Conservation (phyloP, 1,140 invertebrate species). For the Zaprionus vittiger region DNA sequence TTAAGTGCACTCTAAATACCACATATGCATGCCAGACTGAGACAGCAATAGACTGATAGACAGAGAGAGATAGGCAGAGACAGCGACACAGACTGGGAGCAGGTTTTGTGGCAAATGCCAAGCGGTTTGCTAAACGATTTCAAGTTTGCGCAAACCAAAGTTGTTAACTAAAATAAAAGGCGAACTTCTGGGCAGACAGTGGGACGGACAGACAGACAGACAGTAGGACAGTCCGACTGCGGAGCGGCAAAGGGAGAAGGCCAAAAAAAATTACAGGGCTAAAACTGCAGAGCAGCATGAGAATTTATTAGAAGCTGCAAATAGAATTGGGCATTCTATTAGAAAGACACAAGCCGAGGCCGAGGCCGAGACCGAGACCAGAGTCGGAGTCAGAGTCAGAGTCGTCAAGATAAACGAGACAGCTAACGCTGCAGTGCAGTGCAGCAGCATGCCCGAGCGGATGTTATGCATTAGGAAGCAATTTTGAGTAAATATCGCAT, state of each 20-base stretch:
- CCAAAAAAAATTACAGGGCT: conserved; percentile 45
- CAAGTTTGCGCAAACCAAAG: conserved; percentile 65
- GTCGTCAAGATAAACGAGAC: conserved; percentile 6
- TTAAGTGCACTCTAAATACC: conserved; percentile 75
- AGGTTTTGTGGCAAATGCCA: conserved; percentile 46
- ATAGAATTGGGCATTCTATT: conserved; percentile 60
- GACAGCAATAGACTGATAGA: background rate
- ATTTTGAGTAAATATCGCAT: conserved; percentile 83
- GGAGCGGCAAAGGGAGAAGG: background rate
- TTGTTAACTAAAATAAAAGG: conserved; percentile 59
- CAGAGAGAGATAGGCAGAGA: background rate
- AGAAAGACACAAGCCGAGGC: conserved; percentile 17
- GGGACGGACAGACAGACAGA: conserved; percentile 22
- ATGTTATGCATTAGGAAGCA: conserved; percentile 78
- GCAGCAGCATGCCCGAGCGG: conserved; percentile 26
- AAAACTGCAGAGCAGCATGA: conserved; percentile 47
- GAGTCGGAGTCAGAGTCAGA: background rate
- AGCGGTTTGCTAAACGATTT: conserved; percentile 70
- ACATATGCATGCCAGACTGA: conserved; percentile 44
- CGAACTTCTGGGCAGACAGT: conserved; percentile 29
- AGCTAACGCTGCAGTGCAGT: background rate
- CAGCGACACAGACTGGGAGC: conserved; percentile 1
- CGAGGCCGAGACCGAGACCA: conserved; percentile 5
- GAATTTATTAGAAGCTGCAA: conserved; percentile 66
- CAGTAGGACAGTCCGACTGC: background rate